These are phyloP conservation scores for Spongilla lacustris DNA, from an alignment of 37 sponge, comb jelly and placozoan species.

Conservation along the genomic window DNA sequence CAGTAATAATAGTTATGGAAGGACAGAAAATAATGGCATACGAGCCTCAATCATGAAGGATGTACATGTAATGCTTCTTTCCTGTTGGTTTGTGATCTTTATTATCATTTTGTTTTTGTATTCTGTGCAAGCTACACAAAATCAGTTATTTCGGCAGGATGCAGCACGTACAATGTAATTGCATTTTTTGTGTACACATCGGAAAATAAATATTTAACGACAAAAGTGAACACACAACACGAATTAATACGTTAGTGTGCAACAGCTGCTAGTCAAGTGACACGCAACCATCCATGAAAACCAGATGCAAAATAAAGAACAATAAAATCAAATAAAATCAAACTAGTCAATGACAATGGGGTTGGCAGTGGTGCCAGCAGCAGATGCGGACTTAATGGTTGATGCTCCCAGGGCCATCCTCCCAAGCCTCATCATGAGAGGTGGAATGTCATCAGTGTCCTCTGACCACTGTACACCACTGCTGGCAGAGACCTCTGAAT, in stretches of 20 bases:
- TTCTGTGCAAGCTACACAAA: too few relatives aligned
- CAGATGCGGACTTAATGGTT: not conserved
- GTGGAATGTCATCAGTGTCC: not conserved
- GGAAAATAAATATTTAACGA: too few relatives aligned
- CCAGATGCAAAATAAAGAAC: not conserved
- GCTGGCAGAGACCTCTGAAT: not conserved
- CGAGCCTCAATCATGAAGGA: not conserved
- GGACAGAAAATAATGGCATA: not conserved
- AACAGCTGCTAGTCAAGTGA: too few relatives aligned
- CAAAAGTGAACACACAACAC: too few relatives aligned
- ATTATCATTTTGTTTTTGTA: too few relatives aligned
- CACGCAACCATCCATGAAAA: too few relatives aligned
- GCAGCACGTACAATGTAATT: too few relatives aligned
- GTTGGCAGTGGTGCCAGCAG: not conserved
- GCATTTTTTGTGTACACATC: too few relatives aligned
- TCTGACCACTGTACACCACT: not conserved
- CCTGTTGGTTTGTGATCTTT: too few relatives aligned
- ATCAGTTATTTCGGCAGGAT: too few relatives aligned
- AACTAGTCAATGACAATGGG: not conserved
- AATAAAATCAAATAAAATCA: not conserved
- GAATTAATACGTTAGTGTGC: too few relatives aligned
- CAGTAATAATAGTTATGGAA: not conserved
- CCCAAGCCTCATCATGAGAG: not conserved
- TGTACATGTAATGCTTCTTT: too few relatives aligned
- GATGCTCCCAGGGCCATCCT: not conserved